Base-by-base conservation (phyloP, 2,113 vertebrate species). In the Muntiacus muntjak region DNA sequence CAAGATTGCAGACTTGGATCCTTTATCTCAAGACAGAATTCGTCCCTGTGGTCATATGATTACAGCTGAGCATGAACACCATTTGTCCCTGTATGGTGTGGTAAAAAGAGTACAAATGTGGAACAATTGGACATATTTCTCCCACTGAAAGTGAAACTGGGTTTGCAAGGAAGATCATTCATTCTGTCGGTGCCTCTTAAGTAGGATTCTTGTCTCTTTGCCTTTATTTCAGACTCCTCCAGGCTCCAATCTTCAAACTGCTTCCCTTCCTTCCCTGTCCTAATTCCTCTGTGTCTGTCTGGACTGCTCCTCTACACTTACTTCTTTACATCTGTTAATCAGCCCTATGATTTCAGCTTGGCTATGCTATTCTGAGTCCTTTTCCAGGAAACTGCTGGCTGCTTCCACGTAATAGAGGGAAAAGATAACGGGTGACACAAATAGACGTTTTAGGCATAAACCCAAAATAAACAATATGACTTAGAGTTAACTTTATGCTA, bases 141-240 rank as follows among this genome's bases (percentile, higher is more conserved):
- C 98, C 97, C 95, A 98, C 98, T 98, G 95, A 98, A 98, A 98
- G 97, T 50, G 78, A 97, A 97, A 98, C 78, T 2, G 82, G 76
- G 97, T 88, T 95, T 84, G 93, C 95, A 97, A 93, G 95, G 88
- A 74, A 90, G 94, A 98, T 97, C 97, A 99, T 99, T 99, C 98
- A 99, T 98, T 96, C 97, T 96, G 98, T 98, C 98, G 98, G 97
- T 98, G 98, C 94, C 98, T 98, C 98, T 98, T 99, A 98, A 99
- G 99, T 98, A 97, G 98, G 98, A 99, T 99, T 99, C 99, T 86
- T 98, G 98, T 99, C 98, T 98, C 98, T 99, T 91, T 98, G 94
- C 87, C 87, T 97, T 97, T 83, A 98, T 98, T 98, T 99, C 98
- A 99, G 98, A 98, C 52, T 89, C 40, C 0, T 13, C 30, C 76